A percentile compares a stretch with the other conserved stretches of the same genome.
Evolutionary conservation across 2,797 vertebrate genomes (phyloP).

Genomic region (Pseudotriccus pelzelni): DNA sequence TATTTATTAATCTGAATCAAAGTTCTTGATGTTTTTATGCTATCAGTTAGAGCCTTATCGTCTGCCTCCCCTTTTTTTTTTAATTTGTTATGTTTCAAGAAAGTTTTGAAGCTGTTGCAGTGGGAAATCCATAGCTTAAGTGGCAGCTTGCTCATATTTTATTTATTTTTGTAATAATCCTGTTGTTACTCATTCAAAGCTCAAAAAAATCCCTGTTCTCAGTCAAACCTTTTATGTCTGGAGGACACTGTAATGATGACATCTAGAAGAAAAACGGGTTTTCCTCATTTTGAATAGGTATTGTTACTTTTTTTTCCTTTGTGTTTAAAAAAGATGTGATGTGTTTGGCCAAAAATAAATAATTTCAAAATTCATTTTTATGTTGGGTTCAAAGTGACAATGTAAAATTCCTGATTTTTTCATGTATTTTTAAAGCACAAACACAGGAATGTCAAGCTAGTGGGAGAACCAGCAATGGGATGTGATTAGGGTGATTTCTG

Average conservation of each 20-base stretch:
- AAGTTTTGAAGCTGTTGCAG: slow-evolving; percentile 45
- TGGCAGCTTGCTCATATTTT: slow-evolving; percentile 55
- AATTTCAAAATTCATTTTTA: neutral
- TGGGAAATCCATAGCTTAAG: slow-evolving; percentile 38
- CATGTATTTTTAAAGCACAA: neutral
- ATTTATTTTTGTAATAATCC: slow-evolving; percentile 44
- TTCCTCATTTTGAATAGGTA: neutral
- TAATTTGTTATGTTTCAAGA: slow-evolving; percentile 36
- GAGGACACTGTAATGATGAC: neutral
- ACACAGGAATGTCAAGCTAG: neutral
- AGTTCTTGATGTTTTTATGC: slow-evolving; percentile 60
- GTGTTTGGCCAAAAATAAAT: neutral
- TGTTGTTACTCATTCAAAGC: neutral
- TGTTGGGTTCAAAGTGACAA: neutral
- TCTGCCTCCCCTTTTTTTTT: neutral
- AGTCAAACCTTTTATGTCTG: neutral
- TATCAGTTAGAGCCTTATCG: slow-evolving; percentile 30
- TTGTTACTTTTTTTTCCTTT: neutral
- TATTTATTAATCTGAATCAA: slow-evolving; percentile 63
- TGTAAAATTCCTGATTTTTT: neutral
- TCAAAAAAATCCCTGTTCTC: neutral
- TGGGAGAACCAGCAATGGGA: neutral
- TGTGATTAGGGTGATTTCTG: slow-evolving; percentile 12
- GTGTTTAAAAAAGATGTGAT: neutral
- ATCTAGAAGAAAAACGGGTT: neutral